Base-by-base conservation (phyloP, 2,797 vertebrate species). In the Anas bernieri region DNA sequence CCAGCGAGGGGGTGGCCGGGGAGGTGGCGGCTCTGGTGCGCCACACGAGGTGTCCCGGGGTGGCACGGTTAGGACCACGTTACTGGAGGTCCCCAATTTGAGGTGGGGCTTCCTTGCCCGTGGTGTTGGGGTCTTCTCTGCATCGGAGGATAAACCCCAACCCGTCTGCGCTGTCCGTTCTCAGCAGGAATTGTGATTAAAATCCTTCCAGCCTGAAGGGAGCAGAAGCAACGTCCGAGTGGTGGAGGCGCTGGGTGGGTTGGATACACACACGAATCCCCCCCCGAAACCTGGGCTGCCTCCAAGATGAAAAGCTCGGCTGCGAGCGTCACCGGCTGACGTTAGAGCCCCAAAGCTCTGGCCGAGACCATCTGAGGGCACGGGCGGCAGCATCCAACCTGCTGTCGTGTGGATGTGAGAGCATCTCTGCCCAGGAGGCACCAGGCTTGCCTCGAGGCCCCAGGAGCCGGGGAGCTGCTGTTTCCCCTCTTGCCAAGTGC, bases 221-320 rank as follows among this genome's bases (percentile, higher is more conserved):
- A 48, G 6, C 46, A 17, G 77, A 23, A 77, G 64, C 50, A 54
- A 3, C 0, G 46, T 50, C 28, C 63, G 16, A 21, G 86, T 39
- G 31, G 9, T 76, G 77, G 48, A 76, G 88, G 55, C 30, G 2
- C 31, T 72, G 58, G 11, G 2, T 88, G 72, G 67, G 54, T 12
- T 22, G 26, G 1, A 21, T 37, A 0, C 4, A 0, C 0, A 12
- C 20, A 2, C 6, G 45, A 64, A 43, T 31, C 5, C 3, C 3
- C 26, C 16, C 30, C 45, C 20, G 22, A 77, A 92, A 58, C 45
- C 28, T 81, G 31, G 10, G 72, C 91, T 90, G 6, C 58, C 39
- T 90, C 48, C 62, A 66, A 69, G 62, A 35, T 58, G 5, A 72
- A 85, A 55, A 73, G 16, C 55, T 88, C 35, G 69, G 4, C 61